These are phyloP conservation scores for Haliclystus octoradiatus DNA, from an alignment of 30 jellyfish, hydroid and myxozoan species.

Conservation along the genomic window DNA sequence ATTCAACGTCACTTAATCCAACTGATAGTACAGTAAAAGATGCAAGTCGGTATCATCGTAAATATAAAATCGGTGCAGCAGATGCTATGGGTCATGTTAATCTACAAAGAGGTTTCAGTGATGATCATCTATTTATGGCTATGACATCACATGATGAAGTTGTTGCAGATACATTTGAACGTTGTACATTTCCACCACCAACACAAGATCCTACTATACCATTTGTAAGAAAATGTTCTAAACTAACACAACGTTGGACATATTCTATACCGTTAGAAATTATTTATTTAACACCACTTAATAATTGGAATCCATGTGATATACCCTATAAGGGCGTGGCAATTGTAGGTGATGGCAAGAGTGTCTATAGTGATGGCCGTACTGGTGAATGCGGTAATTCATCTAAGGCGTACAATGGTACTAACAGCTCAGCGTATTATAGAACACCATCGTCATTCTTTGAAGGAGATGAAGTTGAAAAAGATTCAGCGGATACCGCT, in stretches of 20 bases:
- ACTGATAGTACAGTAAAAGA: constrained; percentile 13
- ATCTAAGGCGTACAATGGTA: constrained; percentile 44
- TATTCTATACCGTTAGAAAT: constrained; percentile 91
- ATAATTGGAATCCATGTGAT: constrained; percentile 76
- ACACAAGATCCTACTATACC: neutral
- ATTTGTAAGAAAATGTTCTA: constrained; percentile 18
- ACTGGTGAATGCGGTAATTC: constrained; percentile 49
- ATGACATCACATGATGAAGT: constrained; percentile 67
- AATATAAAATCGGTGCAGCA: constrained; percentile 29
- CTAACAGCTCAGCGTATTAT: constrained; percentile 56
- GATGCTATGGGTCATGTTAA: constrained; percentile 85
- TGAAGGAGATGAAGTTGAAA: constrained; percentile 25
- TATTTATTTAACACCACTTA: constrained; percentile 79
- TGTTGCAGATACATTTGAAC: constrained; percentile 10
- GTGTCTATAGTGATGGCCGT: constrained; percentile 33
- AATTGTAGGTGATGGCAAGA: constrained; percentile 16
- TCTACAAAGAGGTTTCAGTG: constrained; percentile 66
- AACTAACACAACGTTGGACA: constrained; percentile 70
- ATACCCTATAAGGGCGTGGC: constrained; percentile 57
- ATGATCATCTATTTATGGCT: constrained; percentile 64
- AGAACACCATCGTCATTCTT: constrained; percentile 67
- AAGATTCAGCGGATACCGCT: constrained; percentile 75
- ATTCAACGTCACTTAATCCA: constrained; percentile 8
- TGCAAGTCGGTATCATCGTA: constrained; percentile 47
- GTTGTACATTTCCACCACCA: neutral